Evolutionary conservation across 2,797 vertebrate genomes (phyloP).

Genomic region (Amphiprion clarkii): DNA sequence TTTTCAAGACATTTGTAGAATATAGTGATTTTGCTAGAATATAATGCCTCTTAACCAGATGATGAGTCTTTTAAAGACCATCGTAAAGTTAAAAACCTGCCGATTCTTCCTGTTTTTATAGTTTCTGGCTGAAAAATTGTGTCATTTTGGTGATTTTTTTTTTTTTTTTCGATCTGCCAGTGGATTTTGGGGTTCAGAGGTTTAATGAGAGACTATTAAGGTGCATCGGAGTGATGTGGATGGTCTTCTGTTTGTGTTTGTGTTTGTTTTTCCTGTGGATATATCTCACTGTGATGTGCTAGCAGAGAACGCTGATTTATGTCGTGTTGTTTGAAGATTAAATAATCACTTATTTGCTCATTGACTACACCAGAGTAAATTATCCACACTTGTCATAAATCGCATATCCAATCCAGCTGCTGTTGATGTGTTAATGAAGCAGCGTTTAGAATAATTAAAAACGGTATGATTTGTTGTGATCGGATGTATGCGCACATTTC

Average conservation of each 20-base stretch:
- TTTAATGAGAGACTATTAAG: not conserved
- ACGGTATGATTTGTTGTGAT: not conserved
- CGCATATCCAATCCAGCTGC: constrained; percentile 7
- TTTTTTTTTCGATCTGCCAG: no score
- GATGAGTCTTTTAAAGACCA: no score
- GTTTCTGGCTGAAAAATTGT: no score
- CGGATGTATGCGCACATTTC: constrained; percentile 6
- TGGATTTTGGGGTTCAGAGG: no score
- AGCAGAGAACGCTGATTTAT: constrained; percentile 39
- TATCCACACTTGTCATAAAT: constrained; percentile 25
- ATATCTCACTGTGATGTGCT: constrained; percentile 12
- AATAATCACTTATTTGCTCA: constrained; percentile 4
- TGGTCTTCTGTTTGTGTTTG: constrained; percentile 46
- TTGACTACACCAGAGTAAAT: constrained; percentile 26
- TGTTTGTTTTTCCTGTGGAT: constrained; percentile 23
- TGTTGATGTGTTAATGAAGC: constrained; percentile 38
- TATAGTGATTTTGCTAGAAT: no score
- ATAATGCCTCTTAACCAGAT: no score
- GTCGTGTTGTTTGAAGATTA: constrained; percentile 39
- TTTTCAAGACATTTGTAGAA: no score
- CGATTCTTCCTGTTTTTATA: no score
- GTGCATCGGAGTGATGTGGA: constrained; percentile 46
- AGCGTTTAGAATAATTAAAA: not conserved
- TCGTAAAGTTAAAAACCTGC: no score
- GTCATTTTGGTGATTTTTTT: no score